phyloP scores from a whole-genome alignment of 2,113 vertebrate genomes.

The Pica pica region DNA sequence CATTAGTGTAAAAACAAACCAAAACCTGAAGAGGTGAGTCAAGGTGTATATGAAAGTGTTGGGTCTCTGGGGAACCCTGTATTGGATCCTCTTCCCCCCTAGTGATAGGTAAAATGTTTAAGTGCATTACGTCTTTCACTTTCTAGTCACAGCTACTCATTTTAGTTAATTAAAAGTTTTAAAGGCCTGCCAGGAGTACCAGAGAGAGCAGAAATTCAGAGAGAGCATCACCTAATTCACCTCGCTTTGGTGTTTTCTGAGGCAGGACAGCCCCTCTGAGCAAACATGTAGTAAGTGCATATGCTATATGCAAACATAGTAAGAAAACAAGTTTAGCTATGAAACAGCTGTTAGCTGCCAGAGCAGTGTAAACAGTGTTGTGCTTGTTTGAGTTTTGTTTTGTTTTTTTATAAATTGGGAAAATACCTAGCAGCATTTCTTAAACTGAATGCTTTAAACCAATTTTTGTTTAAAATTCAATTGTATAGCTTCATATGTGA shows the following conservation, averaged over 20 bases:
- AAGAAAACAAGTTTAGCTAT: not conserved
- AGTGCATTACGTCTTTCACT: not conserved
- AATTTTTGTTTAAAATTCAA: not conserved
- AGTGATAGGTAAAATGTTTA: not conserved
- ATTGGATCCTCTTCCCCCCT: not conserved
- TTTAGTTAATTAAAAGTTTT: not conserved
- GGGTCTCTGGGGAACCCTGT: not conserved
- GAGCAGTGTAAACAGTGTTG: not conserved
- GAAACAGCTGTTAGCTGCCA: constrained; percentile 5
- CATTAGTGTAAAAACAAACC: not conserved
- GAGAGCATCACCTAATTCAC: not conserved
- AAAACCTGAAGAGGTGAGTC: not conserved
- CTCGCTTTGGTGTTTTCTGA: not conserved
- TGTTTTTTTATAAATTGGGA: not conserved
- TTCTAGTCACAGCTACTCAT: not conserved
- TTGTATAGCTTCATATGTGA: not conserved
- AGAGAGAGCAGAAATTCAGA: not conserved
- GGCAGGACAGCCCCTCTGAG: not conserved
- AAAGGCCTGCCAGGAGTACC: not conserved
- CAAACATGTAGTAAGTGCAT: not conserved
- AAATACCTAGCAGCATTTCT: not conserved
- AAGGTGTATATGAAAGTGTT: not conserved
- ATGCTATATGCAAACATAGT: not conserved
- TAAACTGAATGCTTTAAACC: not conserved
- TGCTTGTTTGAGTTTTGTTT: not conserved